phyloP scores from a whole-genome alignment of 2,797 vertebrate species.

The Hapalemur alaotrensis region DNA sequence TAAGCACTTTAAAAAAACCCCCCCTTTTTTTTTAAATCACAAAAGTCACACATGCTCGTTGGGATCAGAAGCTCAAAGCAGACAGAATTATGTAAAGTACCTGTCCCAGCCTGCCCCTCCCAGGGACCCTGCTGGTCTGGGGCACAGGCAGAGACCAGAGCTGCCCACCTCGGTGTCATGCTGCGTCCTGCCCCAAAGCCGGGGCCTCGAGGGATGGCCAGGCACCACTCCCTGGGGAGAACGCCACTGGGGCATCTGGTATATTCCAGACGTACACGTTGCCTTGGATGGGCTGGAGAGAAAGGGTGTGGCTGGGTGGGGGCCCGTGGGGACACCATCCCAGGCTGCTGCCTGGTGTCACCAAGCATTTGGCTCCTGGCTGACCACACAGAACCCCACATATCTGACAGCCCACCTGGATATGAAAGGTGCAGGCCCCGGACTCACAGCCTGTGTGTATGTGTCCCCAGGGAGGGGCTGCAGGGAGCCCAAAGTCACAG shows the following conservation, averaged over 20 bases:
- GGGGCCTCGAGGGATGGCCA: accelerated
- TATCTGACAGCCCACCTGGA: background rate
- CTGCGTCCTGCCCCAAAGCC: no score
- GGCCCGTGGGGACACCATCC: background rate
- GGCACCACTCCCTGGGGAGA: background rate
- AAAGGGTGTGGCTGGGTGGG: background rate
- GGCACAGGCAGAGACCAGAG: background rate
- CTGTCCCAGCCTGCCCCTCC: background rate
- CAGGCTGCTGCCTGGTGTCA: background rate
- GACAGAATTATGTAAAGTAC: background rate
- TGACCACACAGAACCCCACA: background rate
- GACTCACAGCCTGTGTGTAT: background rate
- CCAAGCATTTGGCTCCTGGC: background rate
- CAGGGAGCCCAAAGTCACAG: background rate
- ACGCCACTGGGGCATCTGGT: background rate
- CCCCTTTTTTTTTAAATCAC: background rate
- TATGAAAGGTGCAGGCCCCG: background rate
- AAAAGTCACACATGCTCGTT: background rate
- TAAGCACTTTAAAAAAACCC: background rate
- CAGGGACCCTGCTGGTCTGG: background rate
- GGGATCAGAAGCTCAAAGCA: background rate
- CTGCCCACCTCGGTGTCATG: accelerated
- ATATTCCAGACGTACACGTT: background rate
- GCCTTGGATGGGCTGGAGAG: background rate
- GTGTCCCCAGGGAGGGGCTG: background rate